These are phyloP conservation scores for Aplodontia rufa DNA, from an alignment of 2,113 vertebrate genomes.

Conservation along the genomic window DNA sequence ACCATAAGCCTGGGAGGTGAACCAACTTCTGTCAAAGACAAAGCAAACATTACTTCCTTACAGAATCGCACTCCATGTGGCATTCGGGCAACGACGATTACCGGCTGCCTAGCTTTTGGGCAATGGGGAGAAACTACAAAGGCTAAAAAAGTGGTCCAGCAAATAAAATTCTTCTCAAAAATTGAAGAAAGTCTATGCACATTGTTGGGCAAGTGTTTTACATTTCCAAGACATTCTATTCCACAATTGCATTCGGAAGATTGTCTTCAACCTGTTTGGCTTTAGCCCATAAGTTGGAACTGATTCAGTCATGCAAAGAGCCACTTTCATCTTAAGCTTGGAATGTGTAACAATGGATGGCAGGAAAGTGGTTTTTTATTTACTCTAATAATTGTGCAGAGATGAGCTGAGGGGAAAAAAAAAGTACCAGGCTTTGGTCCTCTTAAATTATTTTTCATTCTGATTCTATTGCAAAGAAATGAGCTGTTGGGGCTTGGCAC, in stretches of 20 bases:
- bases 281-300: constrained; percentile 47
- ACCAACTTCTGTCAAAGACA: not conserved
- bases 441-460: constrained; percentile 51
- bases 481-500: not conserved
- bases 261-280: constrained; percentile 73
- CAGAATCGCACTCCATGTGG: not conserved
- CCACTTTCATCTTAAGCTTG: constrained; percentile 54
- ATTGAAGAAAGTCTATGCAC: constrained; percentile 32
- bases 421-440: constrained; percentile 29
- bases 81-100: not conserved
- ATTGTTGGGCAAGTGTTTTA: constrained; percentile 28
- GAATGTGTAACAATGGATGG: constrained; percentile 47
- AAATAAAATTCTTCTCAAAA: constrained; percentile 59
- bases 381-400: constrained; percentile 32
- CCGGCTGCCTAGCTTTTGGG: not conserved
- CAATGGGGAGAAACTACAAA: not conserved
- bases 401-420: not conserved
- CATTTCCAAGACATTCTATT: constrained; percentile 57
- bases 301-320: constrained; percentile 60
- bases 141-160: constrained; percentile 36
- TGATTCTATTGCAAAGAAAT: constrained; percentile 58
- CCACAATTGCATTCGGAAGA: constrained; percentile 63
- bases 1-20: not conserved
- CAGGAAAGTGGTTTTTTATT: constrained; percentile 56
- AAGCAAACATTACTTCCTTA: not conserved